Evolutionary conservation across 2,888 invertebrate genomes (phyloP).

Genomic region (Brachycybe producta): DNA sequence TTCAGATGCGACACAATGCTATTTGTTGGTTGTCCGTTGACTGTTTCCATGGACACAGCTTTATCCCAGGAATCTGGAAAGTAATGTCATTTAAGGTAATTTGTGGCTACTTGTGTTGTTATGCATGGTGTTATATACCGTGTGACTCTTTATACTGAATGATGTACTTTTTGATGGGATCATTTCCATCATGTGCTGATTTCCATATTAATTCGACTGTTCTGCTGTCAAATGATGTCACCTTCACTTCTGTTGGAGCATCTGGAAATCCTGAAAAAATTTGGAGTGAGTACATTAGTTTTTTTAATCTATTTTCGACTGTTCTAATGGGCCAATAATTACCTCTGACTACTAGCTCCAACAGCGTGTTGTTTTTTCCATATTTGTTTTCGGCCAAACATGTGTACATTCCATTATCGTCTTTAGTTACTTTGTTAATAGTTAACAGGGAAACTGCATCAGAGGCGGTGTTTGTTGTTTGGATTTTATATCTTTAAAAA

Average conservation of each 20-base stretch:
- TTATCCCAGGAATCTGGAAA: too few species aligned
- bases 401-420: conserved; percentile 16
- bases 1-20: background rate
- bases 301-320: too few species aligned
- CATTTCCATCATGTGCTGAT: conserved; percentile 82
- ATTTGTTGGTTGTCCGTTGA: background rate
- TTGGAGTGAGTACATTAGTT: too few species aligned
- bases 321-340: background rate
- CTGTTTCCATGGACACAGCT: background rate
- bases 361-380: conserved; percentile 3
- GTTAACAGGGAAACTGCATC: conserved; percentile 4
- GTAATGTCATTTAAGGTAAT: too few species aligned
- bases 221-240: background rate
- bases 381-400: conserved; percentile 15
- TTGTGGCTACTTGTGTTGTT: too few species aligned
- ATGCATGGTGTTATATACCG: background rate
- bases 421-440: conserved; percentile 12
- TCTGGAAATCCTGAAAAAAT: conserved; percentile 5
- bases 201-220: conserved; percentile 46
- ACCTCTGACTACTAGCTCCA: background rate
- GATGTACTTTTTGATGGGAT: conserved; percentile 72
- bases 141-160: conserved; percentile 39
- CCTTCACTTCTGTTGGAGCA: conserved; percentile 1
- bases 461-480: background rate
- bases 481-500: background rate